Conservation (phyloP, 2,888 invertebrate species). For the Callyntrura guangdongensis region DNA sequence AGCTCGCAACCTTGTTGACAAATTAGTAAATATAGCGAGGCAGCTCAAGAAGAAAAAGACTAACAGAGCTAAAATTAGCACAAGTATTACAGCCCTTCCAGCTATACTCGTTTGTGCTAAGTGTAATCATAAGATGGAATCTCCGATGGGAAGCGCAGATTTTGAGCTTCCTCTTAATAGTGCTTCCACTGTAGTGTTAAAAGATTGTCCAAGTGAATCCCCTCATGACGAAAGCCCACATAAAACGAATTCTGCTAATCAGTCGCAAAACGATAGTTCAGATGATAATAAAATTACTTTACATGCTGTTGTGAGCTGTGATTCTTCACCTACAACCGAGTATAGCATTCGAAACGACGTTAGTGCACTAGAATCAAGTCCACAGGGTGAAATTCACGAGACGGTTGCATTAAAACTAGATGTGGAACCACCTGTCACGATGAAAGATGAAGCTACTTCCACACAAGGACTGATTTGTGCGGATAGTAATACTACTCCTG, state of each 20-base stretch:
- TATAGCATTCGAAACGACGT: neutral
- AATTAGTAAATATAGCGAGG: conserved; percentile 78
- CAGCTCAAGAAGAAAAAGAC: conserved; percentile 82
- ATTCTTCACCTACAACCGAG: neutral
- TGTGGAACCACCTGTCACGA: neutral
- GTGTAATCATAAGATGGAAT: conserved; percentile 78
- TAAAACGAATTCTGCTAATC: neutral
- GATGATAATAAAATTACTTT: conserved; percentile 58
- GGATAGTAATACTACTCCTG: conserved; percentile 53
- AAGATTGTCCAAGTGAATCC: conserved; percentile 6
- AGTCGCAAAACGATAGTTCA: neutral
- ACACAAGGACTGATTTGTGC: conserved; percentile 16
- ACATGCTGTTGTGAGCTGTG: neutral
- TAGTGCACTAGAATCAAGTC: conserved; percentile 45
- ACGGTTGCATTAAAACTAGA: conserved; percentile 9
- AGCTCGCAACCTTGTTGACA: conserved; percentile 77
- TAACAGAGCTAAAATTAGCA: conserved; percentile 67
- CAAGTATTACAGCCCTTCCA: neutral
- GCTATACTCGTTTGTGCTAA: conserved; percentile 68
- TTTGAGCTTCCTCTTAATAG: conserved; percentile 38
- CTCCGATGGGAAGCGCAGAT: conserved; percentile 42
- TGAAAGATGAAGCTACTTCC: conserved; percentile 37
- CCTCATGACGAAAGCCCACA: conserved; percentile 44
- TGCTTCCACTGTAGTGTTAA: conserved; percentile 30
- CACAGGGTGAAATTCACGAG: conserved; percentile 32